A percentile compares a stretch with the other conserved stretches of the same genome.
Evolutionary conservation across 2,113 vertebrate species (phyloP).

Genomic region (Gorsachius goisagi): DNA sequence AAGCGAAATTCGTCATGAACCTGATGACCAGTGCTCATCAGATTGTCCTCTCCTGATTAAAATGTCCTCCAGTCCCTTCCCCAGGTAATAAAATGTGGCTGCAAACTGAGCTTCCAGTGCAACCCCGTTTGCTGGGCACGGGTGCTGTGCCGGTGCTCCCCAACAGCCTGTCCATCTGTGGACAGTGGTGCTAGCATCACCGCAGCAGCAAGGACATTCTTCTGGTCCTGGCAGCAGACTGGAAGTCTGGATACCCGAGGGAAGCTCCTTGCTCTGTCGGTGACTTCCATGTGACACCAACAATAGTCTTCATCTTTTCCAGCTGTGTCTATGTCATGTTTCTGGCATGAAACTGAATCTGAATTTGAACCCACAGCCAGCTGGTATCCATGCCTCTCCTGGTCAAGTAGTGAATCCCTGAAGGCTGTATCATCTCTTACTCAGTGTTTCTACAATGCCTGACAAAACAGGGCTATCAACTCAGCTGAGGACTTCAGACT

Average conservation of each 20-base stretch:
- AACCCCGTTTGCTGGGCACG: rapidly evolving
- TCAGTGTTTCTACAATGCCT: neutral
- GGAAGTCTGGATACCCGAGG: neutral
- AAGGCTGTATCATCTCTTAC: neutral
- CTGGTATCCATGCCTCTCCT: neutral
- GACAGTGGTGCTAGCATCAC: neutral
- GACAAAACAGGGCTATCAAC: neutral
- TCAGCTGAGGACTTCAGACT: neutral
- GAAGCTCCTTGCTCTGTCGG: neutral
- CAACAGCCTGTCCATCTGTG: too few species aligned
- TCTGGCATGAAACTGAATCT: neutral
- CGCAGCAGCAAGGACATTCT: neutral
- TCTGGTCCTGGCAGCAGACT: neutral
- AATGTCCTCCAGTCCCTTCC: neutral
- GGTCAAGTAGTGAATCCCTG: neutral
- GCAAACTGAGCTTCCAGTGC: neutral
- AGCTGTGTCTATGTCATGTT: neutral
- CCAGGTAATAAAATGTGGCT: neutral
- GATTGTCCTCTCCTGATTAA: neutral
- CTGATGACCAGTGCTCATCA: neutral
- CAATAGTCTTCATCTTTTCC: neutral
- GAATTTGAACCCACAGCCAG: neutral
- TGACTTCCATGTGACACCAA: neutral
- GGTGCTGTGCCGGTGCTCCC: neutral
- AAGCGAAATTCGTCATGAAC: neutral